phyloP scores from a whole-genome alignment of 2,888 invertebrate species.

The Acanthoscelides obtectus region DNA sequence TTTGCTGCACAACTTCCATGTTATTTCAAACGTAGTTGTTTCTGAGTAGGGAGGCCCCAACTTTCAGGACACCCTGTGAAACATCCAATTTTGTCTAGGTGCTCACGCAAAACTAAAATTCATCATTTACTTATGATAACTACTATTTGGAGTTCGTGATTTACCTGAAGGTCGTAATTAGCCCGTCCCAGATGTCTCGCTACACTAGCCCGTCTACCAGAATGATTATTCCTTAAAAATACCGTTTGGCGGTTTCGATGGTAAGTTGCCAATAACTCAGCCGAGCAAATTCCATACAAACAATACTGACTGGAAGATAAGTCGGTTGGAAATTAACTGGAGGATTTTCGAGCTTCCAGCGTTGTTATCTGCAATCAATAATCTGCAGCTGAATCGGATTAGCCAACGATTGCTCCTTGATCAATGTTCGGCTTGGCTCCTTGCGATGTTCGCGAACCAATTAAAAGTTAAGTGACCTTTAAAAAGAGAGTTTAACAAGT shows the following conservation, averaged over 20 bases:
- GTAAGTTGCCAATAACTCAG: slow-evolving; percentile 6
- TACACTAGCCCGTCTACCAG: background rate
- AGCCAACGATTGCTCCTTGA: background rate
- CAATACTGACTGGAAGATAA: slow-evolving; percentile 9
- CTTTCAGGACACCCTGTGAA: too few species aligned
- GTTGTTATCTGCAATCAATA: background rate
- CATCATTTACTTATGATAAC: too few species aligned
- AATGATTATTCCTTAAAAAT: background rate
- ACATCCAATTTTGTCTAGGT: too few species aligned
- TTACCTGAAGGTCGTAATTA: background rate
- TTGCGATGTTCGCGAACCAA: background rate
- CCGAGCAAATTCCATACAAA: slow-evolving; percentile 9
- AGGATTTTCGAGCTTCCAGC: background rate
- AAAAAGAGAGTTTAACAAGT: background rate
- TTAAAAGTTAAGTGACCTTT: background rate
- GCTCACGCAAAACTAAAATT: too few species aligned
- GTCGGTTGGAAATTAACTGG: slow-evolving; percentile 1
- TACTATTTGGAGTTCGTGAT: too few species aligned
- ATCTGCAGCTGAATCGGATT: background rate
- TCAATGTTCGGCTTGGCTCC: background rate
- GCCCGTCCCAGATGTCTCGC: background rate
- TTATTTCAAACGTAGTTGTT: too few species aligned
- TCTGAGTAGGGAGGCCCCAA: too few species aligned
- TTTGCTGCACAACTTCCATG: too few species aligned
- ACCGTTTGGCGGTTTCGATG: background rate